Percentiles rank a stretch among this genome's conserved stretches.
Conservation (phyloP, 1,140 invertebrate genomes). For the Drosophila grimshawi region DNA sequence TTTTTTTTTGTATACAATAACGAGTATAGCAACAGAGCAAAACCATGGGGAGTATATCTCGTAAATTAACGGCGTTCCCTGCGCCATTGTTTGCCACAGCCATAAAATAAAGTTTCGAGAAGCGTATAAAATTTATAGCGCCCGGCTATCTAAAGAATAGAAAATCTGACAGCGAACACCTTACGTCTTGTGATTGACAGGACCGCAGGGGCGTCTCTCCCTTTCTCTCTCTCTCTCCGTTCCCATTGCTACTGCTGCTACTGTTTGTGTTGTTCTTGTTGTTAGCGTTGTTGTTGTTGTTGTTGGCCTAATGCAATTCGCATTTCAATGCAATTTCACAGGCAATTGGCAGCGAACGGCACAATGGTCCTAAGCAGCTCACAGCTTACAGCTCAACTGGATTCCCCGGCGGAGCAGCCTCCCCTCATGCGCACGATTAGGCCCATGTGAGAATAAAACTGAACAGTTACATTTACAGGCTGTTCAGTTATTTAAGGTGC, state of each 20-base stretch:
- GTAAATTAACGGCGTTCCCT: slow-evolving; percentile 82
- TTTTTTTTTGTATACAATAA: slow-evolving; percentile 66
- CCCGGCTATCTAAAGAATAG: slow-evolving; percentile 46
- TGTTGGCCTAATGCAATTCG: slow-evolving; percentile 67
- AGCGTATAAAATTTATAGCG: slow-evolving; percentile 82
- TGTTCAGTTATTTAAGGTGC: slow-evolving; percentile 73
- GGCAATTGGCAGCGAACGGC: slow-evolving; percentile 65
- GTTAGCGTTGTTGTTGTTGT: slow-evolving; percentile 34
- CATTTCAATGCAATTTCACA: slow-evolving; percentile 80
- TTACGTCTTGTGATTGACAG: slow-evolving; percentile 77
- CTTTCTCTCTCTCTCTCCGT: not conserved
- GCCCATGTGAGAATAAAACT: slow-evolving; percentile 53
- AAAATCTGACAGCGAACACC: slow-evolving; percentile 79
- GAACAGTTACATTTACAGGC: slow-evolving; percentile 49
- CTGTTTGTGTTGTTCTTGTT: slow-evolving; percentile 11
- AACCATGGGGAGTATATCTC: slow-evolving; percentile 82
- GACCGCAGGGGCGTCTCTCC: slow-evolving; percentile 62
- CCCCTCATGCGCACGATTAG: slow-evolving; percentile 66
- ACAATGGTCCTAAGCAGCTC: slow-evolving; percentile 76
- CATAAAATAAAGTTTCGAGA: slow-evolving; percentile 83
- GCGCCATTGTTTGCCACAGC: slow-evolving; percentile 57
- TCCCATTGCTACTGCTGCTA: not conserved
- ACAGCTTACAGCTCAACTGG: slow-evolving; percentile 23
- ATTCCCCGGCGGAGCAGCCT: slow-evolving; percentile 19
- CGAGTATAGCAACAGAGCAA: slow-evolving; percentile 36